A percentile compares a stretch with the other conserved stretches of the same genome.
These are phyloP conservation scores for Megalurothrips usitatus DNA, from an alignment of 2,888 invertebrate species.

Conservation along the genomic window DNA sequence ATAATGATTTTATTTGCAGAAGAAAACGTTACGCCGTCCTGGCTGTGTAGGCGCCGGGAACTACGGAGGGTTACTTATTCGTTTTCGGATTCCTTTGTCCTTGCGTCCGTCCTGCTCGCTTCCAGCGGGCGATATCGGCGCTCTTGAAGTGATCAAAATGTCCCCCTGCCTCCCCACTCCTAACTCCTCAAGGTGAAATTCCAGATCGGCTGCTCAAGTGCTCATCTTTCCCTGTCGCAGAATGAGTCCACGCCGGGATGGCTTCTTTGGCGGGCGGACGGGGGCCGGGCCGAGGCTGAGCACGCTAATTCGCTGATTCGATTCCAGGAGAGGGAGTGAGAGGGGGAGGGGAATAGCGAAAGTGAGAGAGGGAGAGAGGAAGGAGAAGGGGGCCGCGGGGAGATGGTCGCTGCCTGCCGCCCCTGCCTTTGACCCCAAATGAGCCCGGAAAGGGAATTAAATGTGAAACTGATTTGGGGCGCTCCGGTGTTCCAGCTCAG, in stretches of 20 bases:
- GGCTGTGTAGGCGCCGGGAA: too few species aligned
- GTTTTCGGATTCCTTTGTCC: too few species aligned
- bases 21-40: too few species aligned
- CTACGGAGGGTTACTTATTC: too few species aligned
- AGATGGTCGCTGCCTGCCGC: neutral
- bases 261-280: neutral
- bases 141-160: too few species aligned
- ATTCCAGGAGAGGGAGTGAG: neutral
- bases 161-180: neutral
- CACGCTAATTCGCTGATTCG: slow-evolving; percentile 19
- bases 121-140: too few species aligned
- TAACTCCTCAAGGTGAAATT: neutral
- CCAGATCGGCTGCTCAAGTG: neutral
- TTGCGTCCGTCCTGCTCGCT: too few species aligned
- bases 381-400: neutral
- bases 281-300: neutral
- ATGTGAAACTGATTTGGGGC: slow-evolving; percentile 17
- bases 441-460: slow-evolving; percentile 23
- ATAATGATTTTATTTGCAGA: too few species aligned
- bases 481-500: neutral
- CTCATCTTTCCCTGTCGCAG: neutral
- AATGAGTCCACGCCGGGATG: neutral
- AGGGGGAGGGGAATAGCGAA: neutral
- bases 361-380: neutral
- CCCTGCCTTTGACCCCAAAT: slow-evolving; percentile 16